Evolutionary conservation across 2,113 vertebrate species (phyloP).

Genomic region (Cervus canadensis): DNA sequence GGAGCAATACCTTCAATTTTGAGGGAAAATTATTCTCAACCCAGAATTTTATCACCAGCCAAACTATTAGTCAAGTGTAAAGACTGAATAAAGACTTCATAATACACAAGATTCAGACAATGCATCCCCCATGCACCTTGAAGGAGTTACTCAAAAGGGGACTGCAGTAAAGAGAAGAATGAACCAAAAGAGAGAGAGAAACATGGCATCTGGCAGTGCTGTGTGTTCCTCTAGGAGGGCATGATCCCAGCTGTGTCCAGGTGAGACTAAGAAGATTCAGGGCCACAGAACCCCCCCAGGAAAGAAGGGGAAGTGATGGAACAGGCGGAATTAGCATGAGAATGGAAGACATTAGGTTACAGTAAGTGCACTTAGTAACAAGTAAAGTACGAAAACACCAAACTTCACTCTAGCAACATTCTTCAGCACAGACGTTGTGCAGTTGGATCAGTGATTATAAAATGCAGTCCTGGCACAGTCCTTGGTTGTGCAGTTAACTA

Average conservation of each 20-base stretch:
- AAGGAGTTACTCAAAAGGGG: conserved; percentile 11
- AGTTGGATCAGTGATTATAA: background rate
- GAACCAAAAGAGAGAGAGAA: background rate
- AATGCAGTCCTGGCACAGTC: background rate
- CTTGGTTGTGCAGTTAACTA: background rate
- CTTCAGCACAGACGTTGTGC: background rate
- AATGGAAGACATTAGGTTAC: background rate
- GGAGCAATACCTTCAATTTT: background rate
- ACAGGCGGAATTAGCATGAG: background rate
- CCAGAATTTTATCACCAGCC: conserved; percentile 55
- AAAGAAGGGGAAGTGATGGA: background rate
- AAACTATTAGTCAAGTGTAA: conserved; percentile 50
- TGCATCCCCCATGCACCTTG: background rate
- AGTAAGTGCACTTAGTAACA: background rate
- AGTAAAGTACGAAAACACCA: background rate
- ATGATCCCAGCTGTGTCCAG: background rate
- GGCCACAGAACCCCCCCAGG: background rate
- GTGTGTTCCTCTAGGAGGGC: background rate
- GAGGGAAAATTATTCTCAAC: conserved; percentile 35
- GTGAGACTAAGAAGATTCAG: background rate
- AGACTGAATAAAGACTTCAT: conserved; percentile 38
- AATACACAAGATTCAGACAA: conserved; percentile 34
- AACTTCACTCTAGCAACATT: background rate
- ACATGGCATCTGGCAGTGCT: background rate
- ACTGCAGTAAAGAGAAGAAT: background rate